Evolutionary conservation across 1,140 invertebrate species (phyloP).

Genomic region (Drosophila repleta): DNA sequence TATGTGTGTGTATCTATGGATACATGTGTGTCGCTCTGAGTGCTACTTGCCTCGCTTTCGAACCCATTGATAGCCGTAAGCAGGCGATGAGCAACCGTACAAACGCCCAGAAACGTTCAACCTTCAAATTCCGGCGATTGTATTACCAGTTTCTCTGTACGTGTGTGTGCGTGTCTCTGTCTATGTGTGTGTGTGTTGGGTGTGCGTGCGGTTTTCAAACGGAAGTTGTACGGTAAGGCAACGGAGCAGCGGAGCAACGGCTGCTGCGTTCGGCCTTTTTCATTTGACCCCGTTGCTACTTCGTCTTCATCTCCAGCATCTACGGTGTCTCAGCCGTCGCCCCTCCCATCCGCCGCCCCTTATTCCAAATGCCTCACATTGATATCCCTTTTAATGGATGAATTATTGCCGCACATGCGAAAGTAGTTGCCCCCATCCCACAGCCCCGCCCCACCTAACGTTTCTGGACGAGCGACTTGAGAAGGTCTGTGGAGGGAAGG

Average conservation of each 20-base stretch:
- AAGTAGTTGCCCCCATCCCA: constrained; percentile 71
- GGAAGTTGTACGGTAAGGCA: constrained; percentile 60
- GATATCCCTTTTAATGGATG: constrained; percentile 84
- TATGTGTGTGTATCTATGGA: constrained; percentile 10
- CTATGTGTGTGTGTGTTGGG: constrained; percentile 27
- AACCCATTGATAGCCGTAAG: constrained; percentile 66
- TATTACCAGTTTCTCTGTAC: constrained; percentile 21
- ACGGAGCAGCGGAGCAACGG: too few species aligned
- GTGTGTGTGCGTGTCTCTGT: constrained; percentile 9
- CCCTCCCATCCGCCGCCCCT: background rate
- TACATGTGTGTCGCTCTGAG: constrained; percentile 22
- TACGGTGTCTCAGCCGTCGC: constrained; percentile 18
- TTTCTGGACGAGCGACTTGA: constrained; percentile 49
- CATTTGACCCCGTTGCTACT: constrained; percentile 75
- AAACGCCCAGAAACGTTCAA: constrained; percentile 33
- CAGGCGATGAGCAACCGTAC: constrained; percentile 36
- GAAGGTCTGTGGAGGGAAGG: constrained; percentile 37
- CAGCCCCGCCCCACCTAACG: constrained; percentile 11
- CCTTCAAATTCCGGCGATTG: constrained; percentile 50
- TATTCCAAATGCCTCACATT: constrained; percentile 42
- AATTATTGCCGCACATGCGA: constrained; percentile 84
- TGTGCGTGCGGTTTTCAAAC: constrained; percentile 75
- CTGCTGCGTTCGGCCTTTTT: constrained; percentile 62
- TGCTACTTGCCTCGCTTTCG: constrained; percentile 23
- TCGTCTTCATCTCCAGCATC: constrained; percentile 39